Evolutionary conservation across 2,113 vertebrate species (phyloP), one percentile per base, ranked within the genome.

Genomic region (Nipponia nippon): DNA sequence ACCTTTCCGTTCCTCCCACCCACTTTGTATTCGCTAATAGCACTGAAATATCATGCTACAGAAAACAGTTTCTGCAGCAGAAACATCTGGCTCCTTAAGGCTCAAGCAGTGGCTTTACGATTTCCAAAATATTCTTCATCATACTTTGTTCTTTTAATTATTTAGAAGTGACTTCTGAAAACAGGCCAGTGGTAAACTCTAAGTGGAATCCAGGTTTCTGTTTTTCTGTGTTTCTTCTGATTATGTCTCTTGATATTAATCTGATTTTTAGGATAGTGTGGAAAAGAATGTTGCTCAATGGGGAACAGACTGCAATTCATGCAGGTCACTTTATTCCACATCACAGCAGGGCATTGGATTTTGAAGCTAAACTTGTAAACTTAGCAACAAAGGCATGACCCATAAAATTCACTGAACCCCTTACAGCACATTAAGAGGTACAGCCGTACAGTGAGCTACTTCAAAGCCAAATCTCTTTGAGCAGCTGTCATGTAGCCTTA

Each of bases 1-100:
- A 58, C 91, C 89, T 95, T 76, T 66, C 56, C 17, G 27, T 91
- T 84, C 92, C 84, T 97, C 90, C 92, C 92, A 95, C 95, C 95
- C 84, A 63, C 96, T 95, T 95, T 95, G 89, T 90, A 20, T 84
- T 95, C 36, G 26, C 67, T 87, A 89, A 80, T 34, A 87, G 92
- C 67, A 34, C 67, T 42, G 83, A 88, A 79, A 97, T 92, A 91
- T 49, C 87, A 29, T 27, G 77, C 88, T 67, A 29, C 36, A 72
- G 81, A 90, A 96, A 95, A 65, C 78, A 71, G 40, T 73, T 95
- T 55, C 84, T 96, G 81, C 96, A 87, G 69, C 55, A 83, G 82
- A 61, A 94, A 92, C 91, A 96, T 85, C 92, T 96, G 92, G 78
- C 65, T 96, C 55, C 89, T 95, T 62, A 25, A 58, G 52, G 78